A percentile compares a stretch with the other conserved stretches of the same genome.
phyloP scores from a whole-genome alignment of 2,113 vertebrate species.

The Himantopus leucocephalus region DNA sequence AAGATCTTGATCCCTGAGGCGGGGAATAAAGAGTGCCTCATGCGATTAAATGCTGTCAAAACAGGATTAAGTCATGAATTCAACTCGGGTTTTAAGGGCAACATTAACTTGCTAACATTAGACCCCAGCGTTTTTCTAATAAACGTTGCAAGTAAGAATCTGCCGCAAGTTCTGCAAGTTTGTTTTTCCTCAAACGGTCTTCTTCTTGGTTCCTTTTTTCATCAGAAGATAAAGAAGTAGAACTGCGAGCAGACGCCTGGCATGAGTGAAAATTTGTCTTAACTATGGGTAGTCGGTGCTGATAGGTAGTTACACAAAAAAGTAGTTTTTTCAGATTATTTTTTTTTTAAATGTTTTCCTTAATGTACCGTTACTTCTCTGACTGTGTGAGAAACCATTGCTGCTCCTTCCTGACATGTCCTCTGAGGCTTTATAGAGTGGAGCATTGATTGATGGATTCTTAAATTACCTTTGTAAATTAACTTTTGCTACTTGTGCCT shows the following conservation, averaged over 20 bases:
- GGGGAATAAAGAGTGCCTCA: background rate
- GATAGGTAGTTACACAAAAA: background rate
- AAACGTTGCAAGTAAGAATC: background rate
- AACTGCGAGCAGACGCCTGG: background rate
- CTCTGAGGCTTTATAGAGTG: background rate
- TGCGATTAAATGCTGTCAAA: accelerated
- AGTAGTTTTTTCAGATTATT: background rate
- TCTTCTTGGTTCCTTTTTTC: background rate
- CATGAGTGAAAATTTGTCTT: background rate
- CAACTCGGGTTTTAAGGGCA: background rate
- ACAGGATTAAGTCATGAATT: background rate
- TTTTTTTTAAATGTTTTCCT: background rate
- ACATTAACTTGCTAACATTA: accelerated
- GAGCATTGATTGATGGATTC: background rate
- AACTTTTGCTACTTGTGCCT: background rate
- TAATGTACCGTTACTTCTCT: background rate
- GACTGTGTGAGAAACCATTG: background rate
- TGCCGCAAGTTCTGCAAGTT: background rate
- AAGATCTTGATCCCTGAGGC: background rate
- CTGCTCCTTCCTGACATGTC: background rate
- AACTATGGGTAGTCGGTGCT: accelerated
- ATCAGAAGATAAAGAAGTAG: background rate
- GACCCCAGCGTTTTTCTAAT: background rate
- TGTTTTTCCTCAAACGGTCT: background rate
- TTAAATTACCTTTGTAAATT: background rate